phyloP scores from a whole-genome alignment of 1,140 invertebrate genomes.

The Aphaenogaster rudis region DNA sequence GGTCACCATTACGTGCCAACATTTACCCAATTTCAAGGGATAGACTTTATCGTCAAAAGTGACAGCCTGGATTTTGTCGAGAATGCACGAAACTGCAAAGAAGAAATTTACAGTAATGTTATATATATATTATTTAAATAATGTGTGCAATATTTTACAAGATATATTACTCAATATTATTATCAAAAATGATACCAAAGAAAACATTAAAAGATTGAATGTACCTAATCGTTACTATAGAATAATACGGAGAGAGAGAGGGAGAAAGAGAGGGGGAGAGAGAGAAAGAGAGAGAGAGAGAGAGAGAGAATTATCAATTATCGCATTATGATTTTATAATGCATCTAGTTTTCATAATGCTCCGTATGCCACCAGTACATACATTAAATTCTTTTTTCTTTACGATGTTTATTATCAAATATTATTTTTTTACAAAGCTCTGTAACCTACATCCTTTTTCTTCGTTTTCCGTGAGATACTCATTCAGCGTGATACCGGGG shows the following conservation, averaged over 20 bases:
- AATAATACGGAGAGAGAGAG: neutral
- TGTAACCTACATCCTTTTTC: neutral
- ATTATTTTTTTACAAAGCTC: neutral
- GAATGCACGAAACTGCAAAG: slow-evolving; percentile 88
- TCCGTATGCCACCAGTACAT: neutral
- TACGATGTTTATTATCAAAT: neutral
- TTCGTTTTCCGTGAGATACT: too few relatives aligned
- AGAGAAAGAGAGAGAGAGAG: too few relatives aligned
- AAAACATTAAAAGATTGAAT: slow-evolving; percentile 8
- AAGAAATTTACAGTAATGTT: neutral
- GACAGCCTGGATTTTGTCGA: slow-evolving; percentile 87
- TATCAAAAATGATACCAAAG: neutral
- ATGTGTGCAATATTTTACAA: neutral
- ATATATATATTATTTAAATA: neutral
- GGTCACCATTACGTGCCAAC: slow-evolving; percentile 89
- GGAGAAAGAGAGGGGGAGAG: too few relatives aligned
- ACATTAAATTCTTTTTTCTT: neutral
- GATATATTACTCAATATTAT: neutral
- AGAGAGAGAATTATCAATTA: neutral
- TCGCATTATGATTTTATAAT: neutral
- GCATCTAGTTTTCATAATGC: neutral
- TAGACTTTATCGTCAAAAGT: slow-evolving; percentile 90
- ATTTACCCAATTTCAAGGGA: slow-evolving; percentile 86
- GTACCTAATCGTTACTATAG: neutral
- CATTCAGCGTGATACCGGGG: neutral